Percentiles rank a stretch among this genome's conserved stretches.
phyloP scores from a whole-genome alignment of 2,888 invertebrate genomes.

The Anorthoa munda region DNA sequence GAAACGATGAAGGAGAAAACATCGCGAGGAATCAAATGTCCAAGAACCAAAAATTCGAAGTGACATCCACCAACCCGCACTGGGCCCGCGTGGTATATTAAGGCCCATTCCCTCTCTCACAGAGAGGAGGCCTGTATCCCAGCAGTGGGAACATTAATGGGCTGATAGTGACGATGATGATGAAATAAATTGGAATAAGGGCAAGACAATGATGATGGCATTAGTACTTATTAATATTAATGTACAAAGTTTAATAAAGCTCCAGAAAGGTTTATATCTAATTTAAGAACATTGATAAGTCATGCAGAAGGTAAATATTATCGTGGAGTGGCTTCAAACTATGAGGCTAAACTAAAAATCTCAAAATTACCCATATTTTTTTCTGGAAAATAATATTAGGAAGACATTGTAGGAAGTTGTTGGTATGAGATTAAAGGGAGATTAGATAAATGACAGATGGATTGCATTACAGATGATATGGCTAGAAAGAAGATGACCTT shows the following conservation, averaged over 20 bases:
- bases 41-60: no score
- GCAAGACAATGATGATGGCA: neutral
- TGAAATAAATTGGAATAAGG: no score
- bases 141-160: no score
- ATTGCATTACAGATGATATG: neutral
- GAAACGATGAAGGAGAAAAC: no score
- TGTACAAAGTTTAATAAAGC: neutral
- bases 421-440: no score
- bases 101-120: no score
- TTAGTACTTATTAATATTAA: neutral
- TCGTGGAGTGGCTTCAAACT: neutral
- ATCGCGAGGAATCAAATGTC: no score
- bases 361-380: neutral
- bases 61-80: no score
- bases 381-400: neutral
- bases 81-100: no score
- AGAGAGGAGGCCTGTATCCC: no score
- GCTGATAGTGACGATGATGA: no score
- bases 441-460: neutral
- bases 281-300: neutral
- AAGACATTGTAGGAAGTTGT: no score
- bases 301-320: neutral
- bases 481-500: neutral
- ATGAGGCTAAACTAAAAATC: neutral
- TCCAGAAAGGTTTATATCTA: neutral